Conservation (phyloP, 1,140 invertebrate species). For the Caenorhabditis brenneri region DNA sequence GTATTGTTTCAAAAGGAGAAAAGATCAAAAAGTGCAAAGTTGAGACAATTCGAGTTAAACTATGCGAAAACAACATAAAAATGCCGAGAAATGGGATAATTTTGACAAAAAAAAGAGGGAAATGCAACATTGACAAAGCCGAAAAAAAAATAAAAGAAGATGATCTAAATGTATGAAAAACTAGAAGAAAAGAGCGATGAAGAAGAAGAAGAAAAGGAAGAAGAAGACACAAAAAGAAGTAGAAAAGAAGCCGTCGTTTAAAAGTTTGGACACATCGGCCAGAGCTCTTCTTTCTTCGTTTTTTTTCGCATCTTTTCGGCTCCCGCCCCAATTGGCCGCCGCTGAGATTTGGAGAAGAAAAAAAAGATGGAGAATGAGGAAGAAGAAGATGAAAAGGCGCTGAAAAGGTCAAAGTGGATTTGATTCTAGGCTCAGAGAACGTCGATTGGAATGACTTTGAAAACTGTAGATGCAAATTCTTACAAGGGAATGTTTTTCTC, state of each 20-base stretch:
- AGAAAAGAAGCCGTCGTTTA: constrained; percentile 20
- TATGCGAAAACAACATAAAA: background rate
- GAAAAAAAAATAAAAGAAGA: constrained; percentile 1
- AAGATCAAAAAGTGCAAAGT: background rate
- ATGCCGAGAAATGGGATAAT: background rate
- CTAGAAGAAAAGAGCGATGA: background rate
- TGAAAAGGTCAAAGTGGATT: too few relatives aligned
- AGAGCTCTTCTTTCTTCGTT: background rate
- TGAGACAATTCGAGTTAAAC: background rate
- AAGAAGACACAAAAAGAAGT: background rate
- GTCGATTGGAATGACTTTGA: too few relatives aligned
- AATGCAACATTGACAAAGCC: background rate
- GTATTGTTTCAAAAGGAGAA: background rate
- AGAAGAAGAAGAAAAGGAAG: background rate
- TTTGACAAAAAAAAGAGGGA: too few relatives aligned
- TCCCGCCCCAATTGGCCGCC: background rate
- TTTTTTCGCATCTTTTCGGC: background rate
- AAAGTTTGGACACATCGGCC: constrained; percentile 4
- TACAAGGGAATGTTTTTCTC: too few relatives aligned
- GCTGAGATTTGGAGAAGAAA: background rate
- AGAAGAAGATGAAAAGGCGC: background rate
- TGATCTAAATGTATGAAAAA: constrained; percentile 6
- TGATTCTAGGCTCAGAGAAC: too few relatives aligned
- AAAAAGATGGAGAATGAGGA: too few relatives aligned
- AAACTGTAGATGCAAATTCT: too few relatives aligned